Evolutionary conservation across 2,797 vertebrate species (phyloP).

Genomic region (Prionace glauca): DNA sequence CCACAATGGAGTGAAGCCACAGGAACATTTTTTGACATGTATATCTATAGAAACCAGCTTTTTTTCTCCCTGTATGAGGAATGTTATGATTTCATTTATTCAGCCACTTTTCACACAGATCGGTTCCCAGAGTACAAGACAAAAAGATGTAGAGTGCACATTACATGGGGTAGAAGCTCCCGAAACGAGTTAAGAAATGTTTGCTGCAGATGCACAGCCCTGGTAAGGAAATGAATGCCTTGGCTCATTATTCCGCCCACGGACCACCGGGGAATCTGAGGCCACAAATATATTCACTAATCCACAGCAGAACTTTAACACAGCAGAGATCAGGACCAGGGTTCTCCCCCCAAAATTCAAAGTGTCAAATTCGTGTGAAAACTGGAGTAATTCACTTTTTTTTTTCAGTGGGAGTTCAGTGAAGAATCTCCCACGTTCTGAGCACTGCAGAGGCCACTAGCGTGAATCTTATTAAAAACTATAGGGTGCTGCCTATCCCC

Average conservation of each 20-base stretch:
- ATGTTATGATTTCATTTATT: slow-evolving; percentile 25
- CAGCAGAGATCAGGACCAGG: neutral
- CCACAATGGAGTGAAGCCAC: slow-evolving; percentile 18
- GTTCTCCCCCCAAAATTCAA: too few relatives aligned
- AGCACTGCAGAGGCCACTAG: too few relatives aligned
- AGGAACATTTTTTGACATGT: slow-evolving; percentile 24
- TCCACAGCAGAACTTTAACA: neutral
- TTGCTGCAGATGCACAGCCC: neutral
- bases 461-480: too few relatives aligned
- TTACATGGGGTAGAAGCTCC: neutral
- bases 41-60: slow-evolving; percentile 8
- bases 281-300: neutral
- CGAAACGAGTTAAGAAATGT: neutral
- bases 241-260: slow-evolving; percentile 13
- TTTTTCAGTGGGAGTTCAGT: too few relatives aligned
- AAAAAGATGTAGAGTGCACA: neutral
- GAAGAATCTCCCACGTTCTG: too few relatives aligned
- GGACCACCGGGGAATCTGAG: neutral
- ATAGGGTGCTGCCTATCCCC: too few relatives aligned
- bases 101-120: slow-evolving; percentile 13
- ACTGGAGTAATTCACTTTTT: too few relatives aligned
- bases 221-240: neutral
- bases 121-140: neutral
- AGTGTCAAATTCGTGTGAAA: too few relatives aligned
- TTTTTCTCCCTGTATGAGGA: neutral